These are phyloP conservation scores for Neotoma lepida DNA, from an alignment of 2,113 vertebrate genomes.

Conservation along the genomic window DNA sequence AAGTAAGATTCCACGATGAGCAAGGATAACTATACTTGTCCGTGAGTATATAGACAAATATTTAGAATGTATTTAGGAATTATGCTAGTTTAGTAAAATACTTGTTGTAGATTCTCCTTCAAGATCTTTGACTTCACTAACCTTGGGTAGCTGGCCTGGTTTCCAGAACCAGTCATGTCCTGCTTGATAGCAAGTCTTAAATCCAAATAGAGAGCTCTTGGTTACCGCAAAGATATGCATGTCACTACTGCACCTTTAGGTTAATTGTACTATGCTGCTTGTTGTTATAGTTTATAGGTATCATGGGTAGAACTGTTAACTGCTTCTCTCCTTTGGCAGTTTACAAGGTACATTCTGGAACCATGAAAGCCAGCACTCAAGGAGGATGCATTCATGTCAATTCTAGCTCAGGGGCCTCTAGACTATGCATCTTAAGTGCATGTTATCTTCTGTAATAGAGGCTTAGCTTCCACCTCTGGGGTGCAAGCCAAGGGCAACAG, in stretches of 20 bases:
- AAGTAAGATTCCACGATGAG: no score
- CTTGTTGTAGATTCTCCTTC: not conserved
- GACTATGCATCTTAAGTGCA: no score
- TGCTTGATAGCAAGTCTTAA: not conserved
- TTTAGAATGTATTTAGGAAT: not conserved
- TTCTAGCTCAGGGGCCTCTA: no score
- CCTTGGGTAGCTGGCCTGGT: not conserved
- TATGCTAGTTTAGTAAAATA: not conserved
- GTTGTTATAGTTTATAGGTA: not conserved
- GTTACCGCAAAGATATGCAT: not conserved
- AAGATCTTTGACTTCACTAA: not conserved
- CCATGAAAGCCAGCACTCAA: no score
- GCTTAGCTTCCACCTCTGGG: no score
- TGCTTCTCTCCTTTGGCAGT: not conserved
- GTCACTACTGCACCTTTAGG: not conserved
- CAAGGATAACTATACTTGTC: no score
- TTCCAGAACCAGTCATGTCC: not conserved
- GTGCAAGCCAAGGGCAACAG: no score
- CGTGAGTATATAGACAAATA: not conserved
- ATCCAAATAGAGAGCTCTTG: not conserved
- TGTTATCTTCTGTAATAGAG: no score
- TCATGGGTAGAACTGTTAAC: not conserved
- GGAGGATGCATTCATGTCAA: no score
- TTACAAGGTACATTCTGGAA: no score
- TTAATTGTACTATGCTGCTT: not conserved